Base-by-base conservation (phyloP, 2,888 invertebrate genomes). In the Terebella lapidaria region DNA sequence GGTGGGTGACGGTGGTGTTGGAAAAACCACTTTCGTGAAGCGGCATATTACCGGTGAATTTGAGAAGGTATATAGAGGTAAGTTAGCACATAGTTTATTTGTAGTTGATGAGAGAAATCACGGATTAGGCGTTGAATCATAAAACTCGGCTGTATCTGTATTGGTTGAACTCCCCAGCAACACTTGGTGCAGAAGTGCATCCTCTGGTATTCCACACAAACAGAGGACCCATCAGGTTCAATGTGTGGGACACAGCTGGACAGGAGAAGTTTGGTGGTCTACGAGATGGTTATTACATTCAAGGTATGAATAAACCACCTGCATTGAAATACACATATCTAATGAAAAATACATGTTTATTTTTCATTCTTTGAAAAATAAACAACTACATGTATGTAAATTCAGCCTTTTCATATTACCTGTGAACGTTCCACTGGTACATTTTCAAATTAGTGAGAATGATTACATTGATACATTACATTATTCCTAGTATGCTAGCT, bases 211-310 rank as follows among this genome's bases (percentile, higher is more conserved):
- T 99, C 84, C 94, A 97, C 84, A 99, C 99, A 62, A 97, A 92
- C 82, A 87, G 99, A 78, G 99, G 99, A 3, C 88, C 93, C 42
- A 96, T 99, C 73, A 87, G 94, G 72, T 99, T 97, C 84, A 99
- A 99, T 78, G 97, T 99, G 0, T 99, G 97, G 97, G 97, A 97
- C 79, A 99, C 97, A 15, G 97, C 97, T 67, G 97, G 97, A 20
- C 97, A 99, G 81, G 99, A 99, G 81, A 99, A 99, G 80, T 99
- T 99, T 79, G 99, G 99, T 69, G 99, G 99, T 45, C 87, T 99
- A 1, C 86, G 99, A 75, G 99, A 99, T 83, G 99, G 97, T 59
- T 99, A 99, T 78, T 99, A 99, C 81, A 99, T 99, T 80, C 96
- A 99, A 85, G 97, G 96, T 84, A 88, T 52, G 62, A 47, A n/a